These are phyloP conservation scores for Sapayoa aenigma DNA, from an alignment of 2,113 vertebrate genomes.

Conservation along the genomic window DNA sequence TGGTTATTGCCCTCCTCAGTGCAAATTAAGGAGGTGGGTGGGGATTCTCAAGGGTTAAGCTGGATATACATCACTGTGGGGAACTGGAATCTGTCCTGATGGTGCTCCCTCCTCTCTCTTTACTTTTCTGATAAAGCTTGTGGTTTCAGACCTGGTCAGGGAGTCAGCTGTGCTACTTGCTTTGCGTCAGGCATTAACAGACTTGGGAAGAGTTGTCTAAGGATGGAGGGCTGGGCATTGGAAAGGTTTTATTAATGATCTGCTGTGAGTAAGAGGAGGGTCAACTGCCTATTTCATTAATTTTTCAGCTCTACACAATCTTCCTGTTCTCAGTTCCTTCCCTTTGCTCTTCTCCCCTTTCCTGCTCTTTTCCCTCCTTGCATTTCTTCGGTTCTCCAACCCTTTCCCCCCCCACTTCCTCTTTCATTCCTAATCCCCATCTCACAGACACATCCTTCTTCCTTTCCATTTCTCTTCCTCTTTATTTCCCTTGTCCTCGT, in stretches of 20 bases:
- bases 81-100: background rate
- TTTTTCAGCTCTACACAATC: background rate
- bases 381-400: background rate
- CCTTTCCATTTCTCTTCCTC: slow-evolving; percentile 11
- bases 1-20: background rate
- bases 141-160: background rate
- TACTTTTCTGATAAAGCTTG: rapidly evolving
- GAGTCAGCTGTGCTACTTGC: background rate
- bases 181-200: background rate
- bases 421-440: background rate
- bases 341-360: background rate
- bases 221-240: background rate
- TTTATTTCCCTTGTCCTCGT: background rate
- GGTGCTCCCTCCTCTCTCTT: background rate
- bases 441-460: background rate
- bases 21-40: background rate
- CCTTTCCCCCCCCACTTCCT: background rate
- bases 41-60: background rate
- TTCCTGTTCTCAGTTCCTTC: background rate
- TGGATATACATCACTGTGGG: rapidly evolving
- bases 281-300: background rate
- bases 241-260: background rate
- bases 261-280: background rate
- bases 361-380: background rate
- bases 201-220: background rate